These are phyloP conservation scores for Pomatorhinus ruficollis DNA, from an alignment of 2,113 vertebrate genomes.

Conservation along the genomic window DNA sequence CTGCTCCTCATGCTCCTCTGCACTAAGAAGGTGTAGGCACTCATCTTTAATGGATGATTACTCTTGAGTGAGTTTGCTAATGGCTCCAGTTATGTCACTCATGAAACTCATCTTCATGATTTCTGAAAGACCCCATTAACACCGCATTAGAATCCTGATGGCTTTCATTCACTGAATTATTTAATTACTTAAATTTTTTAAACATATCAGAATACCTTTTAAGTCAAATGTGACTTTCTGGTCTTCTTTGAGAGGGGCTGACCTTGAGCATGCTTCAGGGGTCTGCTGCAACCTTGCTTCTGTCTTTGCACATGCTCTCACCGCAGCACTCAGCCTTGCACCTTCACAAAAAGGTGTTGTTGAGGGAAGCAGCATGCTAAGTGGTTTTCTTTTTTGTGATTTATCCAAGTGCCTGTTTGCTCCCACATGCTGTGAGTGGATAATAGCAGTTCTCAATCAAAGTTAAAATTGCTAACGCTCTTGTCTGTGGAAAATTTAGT, in stretches of 20 bases:
- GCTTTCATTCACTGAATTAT: conserved; percentile 46
- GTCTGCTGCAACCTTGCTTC: background rate
- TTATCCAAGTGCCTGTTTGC: conserved; percentile 50
- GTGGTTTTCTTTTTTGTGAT: conserved; percentile 33
- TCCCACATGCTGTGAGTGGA: conserved; percentile 51
- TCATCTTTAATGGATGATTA: conserved; percentile 5
- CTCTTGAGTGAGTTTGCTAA: conserved; percentile 13
- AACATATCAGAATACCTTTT: conserved; percentile 29
- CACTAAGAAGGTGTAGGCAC: background rate
- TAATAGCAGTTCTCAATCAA: conserved; percentile 62
- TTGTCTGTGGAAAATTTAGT: conserved; percentile 46
- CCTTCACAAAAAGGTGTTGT: conserved; percentile 33
- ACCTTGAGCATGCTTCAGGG: background rate
- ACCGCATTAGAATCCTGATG: conserved; percentile 10
- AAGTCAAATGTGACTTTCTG: background rate
- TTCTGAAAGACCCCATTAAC: conserved; percentile 53
- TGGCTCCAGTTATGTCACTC: background rate
- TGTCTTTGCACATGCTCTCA: background rate
- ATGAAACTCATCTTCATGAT: background rate
- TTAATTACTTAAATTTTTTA: conserved; percentile 54
- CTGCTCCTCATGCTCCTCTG: background rate
- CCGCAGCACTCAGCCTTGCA: background rate
- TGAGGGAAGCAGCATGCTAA: conserved; percentile 34
- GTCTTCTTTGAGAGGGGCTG: background rate
- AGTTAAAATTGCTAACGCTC: conserved; percentile 33